Evolutionary conservation across 2,113 vertebrate species (phyloP), one percentile per base, ranked within the genome.

Genomic region (Prietella phreatophila): DNA sequence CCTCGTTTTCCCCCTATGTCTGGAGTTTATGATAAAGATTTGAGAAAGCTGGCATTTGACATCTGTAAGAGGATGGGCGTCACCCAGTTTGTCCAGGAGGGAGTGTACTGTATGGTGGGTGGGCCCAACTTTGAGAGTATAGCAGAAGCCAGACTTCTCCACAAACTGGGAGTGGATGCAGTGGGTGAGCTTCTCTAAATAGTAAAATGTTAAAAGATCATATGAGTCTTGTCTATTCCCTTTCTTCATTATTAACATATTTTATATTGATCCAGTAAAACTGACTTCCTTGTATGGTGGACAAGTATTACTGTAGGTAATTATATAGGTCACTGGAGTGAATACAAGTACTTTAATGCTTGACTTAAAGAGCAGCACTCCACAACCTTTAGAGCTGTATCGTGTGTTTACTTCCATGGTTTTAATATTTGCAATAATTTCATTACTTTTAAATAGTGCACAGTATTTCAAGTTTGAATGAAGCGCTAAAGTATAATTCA

Each of bases 1-100:
- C 94, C 95, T 5, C 95, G 96, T n/a, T 96, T 96, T 81, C 96
- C 96, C 0, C 92, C 94, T 76, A 95, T 96, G 94, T 95, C 95
- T 15, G 92, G 93, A 17, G 95, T 94, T 76, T 96, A 96, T 67
- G 95, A 96, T 92, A 93, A 92, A 89, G 92, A 89, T 5, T 91
- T 96, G 79, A 85, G 94, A 33, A 89, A 90, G 65, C 85, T 94
- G 19, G 94, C 94, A 0, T 87, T 94, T 91, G 94, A 96, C 71
- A 93, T 96, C 39, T 90, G 91, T 87, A 95, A 94, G 85, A 90
- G 93, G 87, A 92, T 95, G 82, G 95, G 93, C 1, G 90, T 94
- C 13, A 56, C 92, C 0, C 30, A 91, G 25, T 88, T 93, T 13
- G 89, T 93, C 85, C 95, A 93, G 50, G 95, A 96, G 79, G 96